Evolutionary conservation across 2,113 vertebrate species (phyloP), one percentile per base, ranked within the genome.

Genomic region (Saguinus imperator): DNA sequence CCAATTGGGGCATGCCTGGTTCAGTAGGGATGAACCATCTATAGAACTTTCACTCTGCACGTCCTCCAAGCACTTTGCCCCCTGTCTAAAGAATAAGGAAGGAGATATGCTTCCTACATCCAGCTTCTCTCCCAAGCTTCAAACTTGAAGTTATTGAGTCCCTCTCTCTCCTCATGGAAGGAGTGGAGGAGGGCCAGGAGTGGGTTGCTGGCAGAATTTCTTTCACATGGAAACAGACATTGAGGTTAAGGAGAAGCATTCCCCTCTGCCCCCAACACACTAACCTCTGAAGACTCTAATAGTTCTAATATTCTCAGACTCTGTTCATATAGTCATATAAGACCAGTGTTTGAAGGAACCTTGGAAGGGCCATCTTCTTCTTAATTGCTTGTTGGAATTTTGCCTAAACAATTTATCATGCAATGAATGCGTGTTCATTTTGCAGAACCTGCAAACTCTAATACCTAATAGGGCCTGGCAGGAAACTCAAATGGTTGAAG

Each of bases 211-310:
- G 17, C 10, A 43, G 89, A 43, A 35, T n/a, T 79, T 13, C 52
- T 57, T 77, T 50, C 37, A 40, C 1, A 1, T 55, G 37, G n/a
- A 77, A 55, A 76, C 48, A 37, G 13, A 70, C 10, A 8, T 5
- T 50, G 14, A 50, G 13, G 18, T 4, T 20, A 4, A 12, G 40
- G 7, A 66, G 81, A 85, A 32, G 18, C 40, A 83, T 4, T 57
- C 3, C 3, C 6, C 7, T 35, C 3, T 35, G 0, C 9, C 9
- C 52, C 25, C 9, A 21, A 0, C 10, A 6, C 66, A 13, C 40
- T 35, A 23, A 25, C 43, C 68, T 61, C 40, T 61, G 85, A 84
- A 80, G 55, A 18, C n/a, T 45, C 76, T 35, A 20, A 17, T 6
- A 37, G 3, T 79, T 45, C 48, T 35, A 6, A 2, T 55, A 2